These are phyloP conservation scores for Monodelphis domestica DNA, from an alignment of 2,797 vertebrate genomes.

Conservation along the genomic window DNA sequence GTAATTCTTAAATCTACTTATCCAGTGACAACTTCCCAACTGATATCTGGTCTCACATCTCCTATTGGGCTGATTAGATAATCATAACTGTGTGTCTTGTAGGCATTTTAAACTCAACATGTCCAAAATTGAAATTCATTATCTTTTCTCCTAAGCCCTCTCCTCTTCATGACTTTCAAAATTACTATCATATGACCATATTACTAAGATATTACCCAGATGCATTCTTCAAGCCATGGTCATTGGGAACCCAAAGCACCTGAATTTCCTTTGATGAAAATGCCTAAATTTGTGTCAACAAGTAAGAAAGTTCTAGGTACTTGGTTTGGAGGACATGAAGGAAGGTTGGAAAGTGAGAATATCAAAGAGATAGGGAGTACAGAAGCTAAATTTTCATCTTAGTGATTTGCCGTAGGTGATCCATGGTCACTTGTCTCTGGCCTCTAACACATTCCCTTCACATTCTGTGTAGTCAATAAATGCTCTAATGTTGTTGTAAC, in stretches of 20 bases:
- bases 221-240: too few species aligned
- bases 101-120: too few species aligned
- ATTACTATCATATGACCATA: neutral
- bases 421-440: neutral
- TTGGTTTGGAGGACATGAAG: neutral
- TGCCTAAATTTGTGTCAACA: neutral
- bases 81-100: too few species aligned
- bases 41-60: too few species aligned
- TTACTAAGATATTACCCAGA: too few species aligned
- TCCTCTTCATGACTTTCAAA: neutral
- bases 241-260: too few species aligned
- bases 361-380: neutral
- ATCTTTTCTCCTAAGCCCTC: neutral
- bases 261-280: too few species aligned
- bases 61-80: too few species aligned
- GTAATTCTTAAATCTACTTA: too few species aligned
- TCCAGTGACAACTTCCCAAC: too few species aligned
- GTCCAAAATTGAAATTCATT: too few species aligned
- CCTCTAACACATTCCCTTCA: neutral
- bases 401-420: neutral
- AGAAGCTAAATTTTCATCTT: neutral
- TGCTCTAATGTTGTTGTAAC: neutral
- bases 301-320: neutral
- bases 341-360: neutral
- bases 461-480: neutral